Conservation (phyloP, 1,140 invertebrate species). For the Brachionus rotundiformis region DNA sequence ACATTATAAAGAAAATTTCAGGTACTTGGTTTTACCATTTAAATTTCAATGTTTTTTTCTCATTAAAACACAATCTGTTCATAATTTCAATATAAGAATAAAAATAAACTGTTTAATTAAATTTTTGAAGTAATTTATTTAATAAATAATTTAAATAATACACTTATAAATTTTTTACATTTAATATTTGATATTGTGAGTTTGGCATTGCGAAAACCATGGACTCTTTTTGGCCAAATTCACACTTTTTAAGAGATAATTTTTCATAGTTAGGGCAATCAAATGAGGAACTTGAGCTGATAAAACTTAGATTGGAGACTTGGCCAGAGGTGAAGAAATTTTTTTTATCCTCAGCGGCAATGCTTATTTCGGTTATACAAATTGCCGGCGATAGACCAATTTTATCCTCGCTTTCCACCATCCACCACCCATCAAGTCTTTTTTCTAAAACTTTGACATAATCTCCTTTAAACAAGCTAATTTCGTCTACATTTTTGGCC, state of each 20-base stretch:
- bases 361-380: neutral
- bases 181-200: neutral
- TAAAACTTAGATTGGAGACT: neutral
- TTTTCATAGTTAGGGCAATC: neutral
- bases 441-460: neutral
- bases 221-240: too few species aligned
- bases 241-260: neutral
- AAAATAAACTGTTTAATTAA: too few species aligned
- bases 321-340: neutral
- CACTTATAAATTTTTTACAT: neutral
- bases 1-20: too few species aligned
- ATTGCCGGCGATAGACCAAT: neutral
- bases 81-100: too few species aligned
- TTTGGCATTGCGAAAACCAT: neutral
- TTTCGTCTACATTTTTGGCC: neutral
- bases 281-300: neutral
- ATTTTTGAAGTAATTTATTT: too few species aligned
- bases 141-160: neutral
- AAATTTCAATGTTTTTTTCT: too few species aligned
- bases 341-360: neutral
- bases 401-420: neutral
- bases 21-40: too few species aligned
- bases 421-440: neutral
- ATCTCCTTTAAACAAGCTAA: neutral
- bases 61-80: too few species aligned